Evolutionary conservation across 2,888 invertebrate species (phyloP), one percentile per base, ranked within the genome.

Genomic region (Dasysyrphus albostriatus): DNA sequence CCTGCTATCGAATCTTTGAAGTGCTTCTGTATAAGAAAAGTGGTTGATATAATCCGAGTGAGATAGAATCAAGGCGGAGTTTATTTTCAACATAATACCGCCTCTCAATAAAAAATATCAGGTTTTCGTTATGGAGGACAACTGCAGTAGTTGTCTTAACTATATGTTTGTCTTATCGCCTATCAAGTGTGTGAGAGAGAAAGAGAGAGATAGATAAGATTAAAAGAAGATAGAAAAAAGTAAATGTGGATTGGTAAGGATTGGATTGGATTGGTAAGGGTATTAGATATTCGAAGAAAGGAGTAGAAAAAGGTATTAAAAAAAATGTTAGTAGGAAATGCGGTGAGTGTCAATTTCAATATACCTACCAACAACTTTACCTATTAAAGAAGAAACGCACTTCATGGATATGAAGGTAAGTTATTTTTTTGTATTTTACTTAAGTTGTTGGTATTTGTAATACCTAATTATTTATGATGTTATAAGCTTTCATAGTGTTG

Each of bases 1-100:
- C 70, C 54, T 70, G 70, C 65, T 79, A 83, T 87, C 87, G 72
- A 65, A 83, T 87, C 65, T 75, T n/a, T 75, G 42, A 24, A 69
- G 56, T 69, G 75, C 75, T 75, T 65, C 69, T 63, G 78, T 47
- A 10, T 63, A 10, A 47, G 69, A 82, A 56, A 61, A 63, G 49
- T 56, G 29, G 24, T 9, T 44, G 49, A 58, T 44, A n/a, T 37
- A 9, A 3, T 1, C 24, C 1, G 69, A 65, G 65, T 8, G 56
- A 67, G 65, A 65, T 19, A 16, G 32, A 42, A 49, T 37, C 7
- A 16, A 78, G 87, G 87, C 83, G 87, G 83, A 83, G 87, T 70
- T 44, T 44, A 37, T 8, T 24, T 59, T 39, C 24, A n/a, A 32
- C 9, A 34, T 42, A 34, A n/a, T 9, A 37, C 39, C 83, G 39